Evolutionary conservation across 2,888 invertebrate species (phyloP).

Genomic region (Plebejus melissa): DNA sequence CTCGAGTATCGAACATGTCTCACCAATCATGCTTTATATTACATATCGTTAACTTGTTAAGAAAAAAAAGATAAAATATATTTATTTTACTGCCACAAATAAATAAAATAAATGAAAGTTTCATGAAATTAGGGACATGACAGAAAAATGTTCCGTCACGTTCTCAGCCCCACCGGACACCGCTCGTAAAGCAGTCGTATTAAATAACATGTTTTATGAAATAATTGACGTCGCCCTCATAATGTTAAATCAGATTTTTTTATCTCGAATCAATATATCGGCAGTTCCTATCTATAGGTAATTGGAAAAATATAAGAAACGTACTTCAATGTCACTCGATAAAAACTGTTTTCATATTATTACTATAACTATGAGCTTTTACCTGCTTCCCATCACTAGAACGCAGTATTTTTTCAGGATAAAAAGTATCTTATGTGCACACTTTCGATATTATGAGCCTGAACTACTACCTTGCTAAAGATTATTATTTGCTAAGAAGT

Average conservation of each 20-base stretch:
- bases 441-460: too few species aligned
- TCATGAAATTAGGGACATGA: not conserved
- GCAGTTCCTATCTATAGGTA: not conserved
- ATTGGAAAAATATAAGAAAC: slow-evolving; percentile 5
- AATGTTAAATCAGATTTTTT: slow-evolving; percentile 1
- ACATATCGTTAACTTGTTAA: not conserved
- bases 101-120: slow-evolving; percentile 4
- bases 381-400: not conserved
- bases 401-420: not conserved
- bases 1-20: too few species aligned
- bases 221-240: slow-evolving; percentile 1
- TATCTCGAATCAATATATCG: not conserved
- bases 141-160: not conserved
- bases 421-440: not conserved
- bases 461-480: too few species aligned
- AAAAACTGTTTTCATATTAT: not conserved
- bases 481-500: too few species aligned
- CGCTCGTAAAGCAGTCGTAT: not conserved
- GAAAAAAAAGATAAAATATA: not conserved
- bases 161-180: not conserved
- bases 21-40: not conserved
- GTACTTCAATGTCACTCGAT: not conserved
- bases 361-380: not conserved
- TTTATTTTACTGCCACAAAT: not conserved
- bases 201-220: slow-evolving; percentile 8